Base-by-base conservation (phyloP, 2,113 vertebrate genomes). In the Sinosuthora webbiana region DNA sequence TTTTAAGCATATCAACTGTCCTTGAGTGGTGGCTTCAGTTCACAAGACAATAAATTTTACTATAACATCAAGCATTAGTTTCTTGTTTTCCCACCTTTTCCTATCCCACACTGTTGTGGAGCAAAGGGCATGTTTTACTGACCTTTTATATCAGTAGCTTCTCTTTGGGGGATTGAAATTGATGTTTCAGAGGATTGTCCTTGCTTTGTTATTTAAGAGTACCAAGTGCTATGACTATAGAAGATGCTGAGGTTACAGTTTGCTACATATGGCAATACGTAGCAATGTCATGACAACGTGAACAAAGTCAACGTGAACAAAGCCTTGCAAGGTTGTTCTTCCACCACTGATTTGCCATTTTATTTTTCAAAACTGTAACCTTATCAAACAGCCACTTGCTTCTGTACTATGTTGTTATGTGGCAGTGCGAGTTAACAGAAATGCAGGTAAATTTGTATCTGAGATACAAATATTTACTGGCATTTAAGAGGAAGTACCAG, bases 131-230 rank as follows among this genome's bases (percentile, higher is more conserved):
- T 50, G 7, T 88, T 89, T 87, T 79, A 92, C 50, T 80, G 91
- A 94, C 81, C 89, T 93, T 83, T 77, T 84, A 63, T 57, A 93
- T 83, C 75, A 94, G 70, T 67, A 83, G 55, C 15, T 94, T 95
- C 81, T 88, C 84, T 89, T 78, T 71, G 30, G 71, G 84, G 89
- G 67, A 93, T 64, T 95, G 84, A 85, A 96, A 96, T 89, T 88
- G 91, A 94, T 89, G 76, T 94, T 96, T 90, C 84, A 83, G 60
- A 87, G 64, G 45, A 57, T 7, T 60, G 77, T 71, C 87, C 69
- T 97, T 92, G 90, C 77, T 91, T 71, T 95, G 75, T 85, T 96
- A 75, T 92, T 83, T 87, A 69, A 83, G 64, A 94, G 78, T 52
- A 90, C 11, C 5, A 89, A 96, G 44, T 57, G 56, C 41, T 41